Base-by-base conservation (phyloP, 2,888 invertebrate genomes). In the Drepana falcataria region DNA sequence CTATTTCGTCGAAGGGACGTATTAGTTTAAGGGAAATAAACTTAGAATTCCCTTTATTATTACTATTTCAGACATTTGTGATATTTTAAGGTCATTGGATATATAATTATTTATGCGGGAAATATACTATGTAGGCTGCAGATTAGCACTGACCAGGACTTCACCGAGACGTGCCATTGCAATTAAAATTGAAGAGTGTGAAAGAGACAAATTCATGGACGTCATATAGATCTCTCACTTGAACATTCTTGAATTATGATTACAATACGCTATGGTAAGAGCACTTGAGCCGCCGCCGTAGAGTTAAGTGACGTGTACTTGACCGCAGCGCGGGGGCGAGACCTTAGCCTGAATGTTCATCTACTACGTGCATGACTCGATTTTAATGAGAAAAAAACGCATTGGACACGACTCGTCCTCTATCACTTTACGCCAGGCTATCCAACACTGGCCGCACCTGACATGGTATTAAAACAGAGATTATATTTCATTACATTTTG, bases 341-440 rank as follows among this genome's bases (percentile, higher is more conserved):
- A 77, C 85, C 85, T 85, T 85, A 84, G 80, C 85, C 84, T 84
- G 73, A 74, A 81, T 84, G 81, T 79, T 70, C 77, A 79, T 67
- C 71, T 70, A 64, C 64, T 72, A 69, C 70, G 74, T 68, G 82
- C 83, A 79, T 79, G 79, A 82, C 78, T 79, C 61, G 73, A 73
- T 73, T 81, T 81, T 81, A 80, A 76, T 75, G 64, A 60, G 61
- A 65, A 68, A 62, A 69, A 81, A 71, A 77, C 77, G 40, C 61
- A 64, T 63, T 65, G 60, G 59, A 68, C 73, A 67, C 70, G 68
- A 72, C 53, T 61, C 68, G 69, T 73, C 74, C 72, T 73, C 66
- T 51, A 49, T 53, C 44, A 44, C 44, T 4, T 40, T 37, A 21
- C 59, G 59, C 57, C 65, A 68, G 67, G 64, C 56, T 57, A 66